Conservation (phyloP, 2,888 invertebrate genomes). For the Fragum whitleyi region DNA sequence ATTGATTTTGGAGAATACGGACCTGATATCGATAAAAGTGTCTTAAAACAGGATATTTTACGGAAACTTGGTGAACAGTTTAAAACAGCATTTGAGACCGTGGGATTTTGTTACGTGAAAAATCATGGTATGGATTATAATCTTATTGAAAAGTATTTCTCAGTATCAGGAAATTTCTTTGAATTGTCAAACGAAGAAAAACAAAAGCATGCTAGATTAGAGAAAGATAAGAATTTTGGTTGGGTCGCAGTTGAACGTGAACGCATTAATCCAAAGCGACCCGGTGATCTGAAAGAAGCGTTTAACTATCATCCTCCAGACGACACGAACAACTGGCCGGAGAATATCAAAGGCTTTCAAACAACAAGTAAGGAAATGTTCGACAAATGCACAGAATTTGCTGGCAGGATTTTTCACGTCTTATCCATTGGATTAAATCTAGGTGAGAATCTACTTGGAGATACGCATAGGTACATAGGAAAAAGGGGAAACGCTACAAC, state of each 20-base stretch:
- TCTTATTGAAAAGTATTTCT: conserved; percentile 26
- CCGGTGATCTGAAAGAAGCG: conserved; percentile 62
- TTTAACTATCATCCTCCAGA: conserved; percentile 50
- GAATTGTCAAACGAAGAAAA: conserved; percentile 58
- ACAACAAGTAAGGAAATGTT: conserved; percentile 27
- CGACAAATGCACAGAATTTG: conserved; percentile 27
- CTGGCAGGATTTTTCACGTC: conserved; percentile 37
- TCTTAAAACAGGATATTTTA: conserved; percentile 8
- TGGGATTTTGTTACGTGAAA: conserved; percentile 65
- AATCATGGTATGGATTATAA: conserved; percentile 59
- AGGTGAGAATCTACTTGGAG: conserved; percentile 19
- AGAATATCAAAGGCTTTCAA: conserved; percentile 48
- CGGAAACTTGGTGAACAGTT: conserved; percentile 38
- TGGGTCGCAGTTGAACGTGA: conserved; percentile 51
- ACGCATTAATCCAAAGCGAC: conserved; percentile 50
- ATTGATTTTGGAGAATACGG: neutral
- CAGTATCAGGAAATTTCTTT: conserved; percentile 53
- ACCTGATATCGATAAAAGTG: neutral
- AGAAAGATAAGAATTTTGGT: conserved; percentile 38
- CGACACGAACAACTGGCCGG: conserved; percentile 40
- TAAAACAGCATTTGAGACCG: conserved; percentile 49
- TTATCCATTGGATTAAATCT: conserved; percentile 41
- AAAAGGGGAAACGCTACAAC: conserved; percentile 25
- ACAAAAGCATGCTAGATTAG: conserved; percentile 33
- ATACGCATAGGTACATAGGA: conserved; percentile 39